phyloP scores from a whole-genome alignment of 1,140 invertebrate genomes.

The Cydia strobilella region DNA sequence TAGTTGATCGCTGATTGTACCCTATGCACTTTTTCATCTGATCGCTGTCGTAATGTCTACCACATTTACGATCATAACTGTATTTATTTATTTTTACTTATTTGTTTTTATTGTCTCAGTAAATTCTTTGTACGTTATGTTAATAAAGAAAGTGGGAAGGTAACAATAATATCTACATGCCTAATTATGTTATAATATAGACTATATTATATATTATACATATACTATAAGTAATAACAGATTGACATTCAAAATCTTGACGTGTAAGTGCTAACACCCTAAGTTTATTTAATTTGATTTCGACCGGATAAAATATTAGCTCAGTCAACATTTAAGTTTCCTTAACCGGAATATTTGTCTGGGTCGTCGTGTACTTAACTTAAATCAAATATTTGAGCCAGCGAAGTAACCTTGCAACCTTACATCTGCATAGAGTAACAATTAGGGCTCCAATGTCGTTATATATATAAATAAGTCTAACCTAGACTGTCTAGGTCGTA shows the following conservation, averaged over 20 bases:
- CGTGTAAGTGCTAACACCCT: neutral
- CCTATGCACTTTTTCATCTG: too few species aligned
- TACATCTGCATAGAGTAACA: neutral
- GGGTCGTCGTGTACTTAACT: neutral
- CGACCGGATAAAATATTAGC: neutral
- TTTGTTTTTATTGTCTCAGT: neutral
- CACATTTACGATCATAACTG: too few species aligned
- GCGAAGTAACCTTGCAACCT: neutral
- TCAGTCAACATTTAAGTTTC: neutral
- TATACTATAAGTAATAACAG: too few species aligned
- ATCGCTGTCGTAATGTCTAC: too few species aligned
- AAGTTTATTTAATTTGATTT: conserved; percentile 14
- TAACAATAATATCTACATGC: too few species aligned
- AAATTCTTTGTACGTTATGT: too few species aligned
- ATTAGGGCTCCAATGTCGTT: neutral
- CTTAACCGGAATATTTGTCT: neutral
- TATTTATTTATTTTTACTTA: too few species aligned
- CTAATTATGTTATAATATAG: too few species aligned
- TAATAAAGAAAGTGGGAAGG: too few species aligned
- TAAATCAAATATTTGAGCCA: neutral
- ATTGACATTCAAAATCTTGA: neutral
- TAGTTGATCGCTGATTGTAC: too few species aligned
- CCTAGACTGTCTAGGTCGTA: too few species aligned
- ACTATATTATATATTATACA: too few species aligned
- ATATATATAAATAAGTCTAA: neutral